Conservation (phyloP, 2,797 vertebrate genomes). For the Muscicapa comitata region DNA sequence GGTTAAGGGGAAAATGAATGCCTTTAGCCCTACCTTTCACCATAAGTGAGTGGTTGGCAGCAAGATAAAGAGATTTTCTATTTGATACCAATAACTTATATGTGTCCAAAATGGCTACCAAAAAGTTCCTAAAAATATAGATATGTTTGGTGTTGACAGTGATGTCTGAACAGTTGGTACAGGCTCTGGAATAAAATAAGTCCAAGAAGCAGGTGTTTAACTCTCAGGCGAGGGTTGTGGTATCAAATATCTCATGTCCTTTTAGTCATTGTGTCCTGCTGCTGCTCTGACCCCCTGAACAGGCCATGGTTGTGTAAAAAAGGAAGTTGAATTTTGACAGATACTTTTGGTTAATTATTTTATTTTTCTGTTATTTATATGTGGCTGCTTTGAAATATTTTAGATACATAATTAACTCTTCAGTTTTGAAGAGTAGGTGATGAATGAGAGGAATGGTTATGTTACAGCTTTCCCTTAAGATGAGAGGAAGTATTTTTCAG, state of each 20-base stretch:
- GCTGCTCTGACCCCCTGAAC: not conserved
- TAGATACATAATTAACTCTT: not conserved
- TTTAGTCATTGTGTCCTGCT: not conserved
- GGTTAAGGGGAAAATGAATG: not conserved
- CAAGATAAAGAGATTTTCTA: not conserved
- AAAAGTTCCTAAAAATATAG: not conserved
- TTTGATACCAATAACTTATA: not conserved
- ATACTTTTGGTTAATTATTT: not conserved
- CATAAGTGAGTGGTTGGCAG: not conserved
- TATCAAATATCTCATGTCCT: not conserved
- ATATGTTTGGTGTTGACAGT: not conserved
- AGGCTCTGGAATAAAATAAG: not conserved
- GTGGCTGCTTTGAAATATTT: not conserved
- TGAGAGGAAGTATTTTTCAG: not conserved
- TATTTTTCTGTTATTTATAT: not conserved
- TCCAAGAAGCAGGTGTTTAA: not conserved
- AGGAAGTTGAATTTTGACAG: not conserved
- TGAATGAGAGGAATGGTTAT: not conserved
- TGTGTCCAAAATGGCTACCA: not conserved
- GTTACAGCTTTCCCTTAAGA: not conserved
- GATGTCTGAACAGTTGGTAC: not conserved
- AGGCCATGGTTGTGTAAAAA: rapidly evolving
- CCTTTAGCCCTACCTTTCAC: not conserved
- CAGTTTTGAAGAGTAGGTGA: not conserved
- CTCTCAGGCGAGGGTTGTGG: not conserved